Evolutionary conservation across 2,113 vertebrate genomes (phyloP).

Genomic region (Alouatta palliata): DNA sequence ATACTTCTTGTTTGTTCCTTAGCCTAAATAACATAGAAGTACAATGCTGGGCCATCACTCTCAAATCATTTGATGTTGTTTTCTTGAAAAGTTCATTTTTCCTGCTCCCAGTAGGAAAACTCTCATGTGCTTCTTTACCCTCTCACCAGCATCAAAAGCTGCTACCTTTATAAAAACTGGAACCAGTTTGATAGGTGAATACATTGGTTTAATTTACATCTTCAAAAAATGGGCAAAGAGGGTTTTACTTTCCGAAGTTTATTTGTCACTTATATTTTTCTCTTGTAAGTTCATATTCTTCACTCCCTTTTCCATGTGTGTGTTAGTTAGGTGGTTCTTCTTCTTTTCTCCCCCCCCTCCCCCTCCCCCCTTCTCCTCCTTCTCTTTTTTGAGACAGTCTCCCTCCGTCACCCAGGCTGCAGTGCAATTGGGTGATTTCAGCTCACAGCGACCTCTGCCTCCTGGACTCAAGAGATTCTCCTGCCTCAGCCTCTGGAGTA

Average conservation of each 20-base stretch:
- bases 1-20: neutral
- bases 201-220: neutral
- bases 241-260: neutral
- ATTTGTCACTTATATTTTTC: neutral
- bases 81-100: neutral
- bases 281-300: neutral
- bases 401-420: neutral
- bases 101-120: fast-evolving
- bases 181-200: neutral
- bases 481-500: neutral
- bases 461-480: neutral
- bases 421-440: neutral
- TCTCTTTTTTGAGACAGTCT: neutral
- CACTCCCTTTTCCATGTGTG: neutral
- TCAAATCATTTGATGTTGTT: neutral
- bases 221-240: neutral
- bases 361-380: no score
- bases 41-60: neutral
- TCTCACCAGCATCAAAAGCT: neutral
- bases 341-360: no score
- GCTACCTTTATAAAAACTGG: neutral
- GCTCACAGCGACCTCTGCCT: neutral
- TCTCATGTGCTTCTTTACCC: fast-evolving
- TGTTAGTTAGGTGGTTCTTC: neutral
- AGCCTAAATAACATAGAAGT: neutral